Conservation (phyloP, 2,797 vertebrate genomes). For the Sphenodon punctatus region DNA sequence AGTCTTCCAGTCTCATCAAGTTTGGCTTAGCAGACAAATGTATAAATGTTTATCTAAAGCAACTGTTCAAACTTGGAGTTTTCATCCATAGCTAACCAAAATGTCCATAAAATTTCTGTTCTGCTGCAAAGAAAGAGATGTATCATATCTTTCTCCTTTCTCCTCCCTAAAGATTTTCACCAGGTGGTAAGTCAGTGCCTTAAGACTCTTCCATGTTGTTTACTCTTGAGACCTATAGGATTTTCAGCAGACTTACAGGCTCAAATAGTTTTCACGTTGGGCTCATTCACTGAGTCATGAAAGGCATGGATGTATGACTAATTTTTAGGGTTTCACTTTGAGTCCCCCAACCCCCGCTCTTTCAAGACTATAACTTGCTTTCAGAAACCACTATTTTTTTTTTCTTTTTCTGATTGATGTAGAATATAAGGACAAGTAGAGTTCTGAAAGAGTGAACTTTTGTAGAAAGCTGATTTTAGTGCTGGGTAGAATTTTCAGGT, state of each 20-base stretch:
- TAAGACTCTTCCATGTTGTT: background rate
- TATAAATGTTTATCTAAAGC: background rate
- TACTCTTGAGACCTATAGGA: background rate
- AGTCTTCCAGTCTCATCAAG: background rate
- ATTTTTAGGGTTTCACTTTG: too few species aligned
- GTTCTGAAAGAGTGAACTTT: too few species aligned
- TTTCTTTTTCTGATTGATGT: background rate
- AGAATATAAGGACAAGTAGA: background rate
- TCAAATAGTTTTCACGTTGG: background rate
- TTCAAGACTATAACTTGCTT: background rate
- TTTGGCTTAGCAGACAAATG: background rate
- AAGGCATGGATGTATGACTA: background rate
- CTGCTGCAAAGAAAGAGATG: background rate
- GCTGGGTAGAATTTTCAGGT: background rate
- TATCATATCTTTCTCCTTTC: background rate
- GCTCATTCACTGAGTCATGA: background rate
- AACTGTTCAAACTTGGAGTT: background rate
- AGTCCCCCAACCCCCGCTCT: background rate
- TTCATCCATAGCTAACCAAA: background rate
- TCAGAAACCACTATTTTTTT: background rate
- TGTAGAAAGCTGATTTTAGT: too few species aligned
- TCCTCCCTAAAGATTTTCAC: background rate
- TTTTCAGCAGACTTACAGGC: background rate
- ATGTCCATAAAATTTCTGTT: background rate
- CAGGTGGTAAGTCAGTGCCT: fast-evolving